Evolutionary conservation across 2,888 invertebrate genomes (phyloP).

Genomic region (Myopa testacea): DNA sequence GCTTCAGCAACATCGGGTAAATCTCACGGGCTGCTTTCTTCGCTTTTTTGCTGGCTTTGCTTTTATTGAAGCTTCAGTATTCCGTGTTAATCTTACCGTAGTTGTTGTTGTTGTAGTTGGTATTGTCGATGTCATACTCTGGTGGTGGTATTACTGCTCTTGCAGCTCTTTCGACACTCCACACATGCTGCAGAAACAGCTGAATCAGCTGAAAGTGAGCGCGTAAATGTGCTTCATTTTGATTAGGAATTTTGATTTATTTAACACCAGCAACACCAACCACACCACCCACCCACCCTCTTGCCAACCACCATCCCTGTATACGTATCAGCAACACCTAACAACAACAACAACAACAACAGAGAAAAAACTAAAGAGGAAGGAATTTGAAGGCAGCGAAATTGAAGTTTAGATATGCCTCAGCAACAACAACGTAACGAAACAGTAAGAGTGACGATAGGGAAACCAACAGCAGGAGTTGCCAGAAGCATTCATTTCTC

Average conservation of each 20-base stretch:
- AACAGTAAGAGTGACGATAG: neutral
- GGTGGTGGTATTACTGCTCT: neutral
- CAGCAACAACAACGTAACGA: neutral
- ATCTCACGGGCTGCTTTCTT: neutral
- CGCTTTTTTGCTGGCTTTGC: neutral
- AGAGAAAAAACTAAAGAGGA: neutral
- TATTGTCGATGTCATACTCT: neutral
- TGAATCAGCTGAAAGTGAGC: slow-evolving; percentile 7
- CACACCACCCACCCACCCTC: neutral
- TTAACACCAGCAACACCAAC: neutral
- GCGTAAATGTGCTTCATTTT: slow-evolving; percentile 12
- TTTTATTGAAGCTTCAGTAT: neutral
- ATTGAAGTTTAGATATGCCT: slow-evolving; percentile 13
- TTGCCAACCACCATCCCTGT: no score
- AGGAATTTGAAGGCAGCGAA: slow-evolving; percentile 1
- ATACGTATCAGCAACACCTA: no score
- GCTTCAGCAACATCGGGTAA: neutral
- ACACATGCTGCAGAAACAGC: neutral
- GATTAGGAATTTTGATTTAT: slow-evolving; percentile 11
- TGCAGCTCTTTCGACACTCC: no score
- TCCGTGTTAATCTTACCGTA: neutral
- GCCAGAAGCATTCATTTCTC: neutral
- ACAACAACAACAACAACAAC: neutral
- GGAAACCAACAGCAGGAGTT: neutral
- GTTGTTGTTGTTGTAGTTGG: neutral